Base-by-base conservation (phyloP, 2,888 invertebrate genomes). In the Aleiodes alternator region DNA sequence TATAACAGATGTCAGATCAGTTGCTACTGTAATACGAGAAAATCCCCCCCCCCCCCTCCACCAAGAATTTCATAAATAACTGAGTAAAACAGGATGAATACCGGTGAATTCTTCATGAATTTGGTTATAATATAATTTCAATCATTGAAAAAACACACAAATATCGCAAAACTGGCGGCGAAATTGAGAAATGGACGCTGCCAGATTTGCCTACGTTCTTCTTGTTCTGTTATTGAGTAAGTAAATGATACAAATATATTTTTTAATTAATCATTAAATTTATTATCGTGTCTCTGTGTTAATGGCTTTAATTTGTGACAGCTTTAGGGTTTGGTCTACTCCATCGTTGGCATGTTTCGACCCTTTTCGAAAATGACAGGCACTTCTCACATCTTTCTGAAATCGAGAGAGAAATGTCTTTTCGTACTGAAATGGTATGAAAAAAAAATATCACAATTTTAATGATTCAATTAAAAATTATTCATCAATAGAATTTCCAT, bases 301-400 rank as follows among this genome's bases (percentile, higher is more conserved):
- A 34, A 3, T 34, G 4, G 4, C 1, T 34, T 34, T 34, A 34
- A 3, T 34, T 89, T 70, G 78, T 80, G 88, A 59, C 90, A 94
- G 94, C 93, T n/a, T 81, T 92, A n/a, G 86, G 89, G 12, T 88
- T 92, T 55, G 94, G 93, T 56, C 90, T 91, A 78, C 83, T 93
- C 9, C 94, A 95, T 86, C 92, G 92, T 82, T 92, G 92, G 84
- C 95, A 96, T 90, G 93, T 95, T 0, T 91, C 93, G 0, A 90
- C 90, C 4, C 91, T 97, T 81, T 97, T 96, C 88, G 97, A 97
- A 90, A 95, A 94, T 87, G 94, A 95, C 87, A 92, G 94, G 7
- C 95, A 96, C 89, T 97, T 97, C 90, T 95, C 95, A 0, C 94
- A 96, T 86, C 90, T 97, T 68, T 95, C 96, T 0, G 94, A 94